Evolutionary conservation across 37 sponge, comb jelly and placozoan genomes (phyloP).

Genomic region (Dysidea cf. avara): DNA sequence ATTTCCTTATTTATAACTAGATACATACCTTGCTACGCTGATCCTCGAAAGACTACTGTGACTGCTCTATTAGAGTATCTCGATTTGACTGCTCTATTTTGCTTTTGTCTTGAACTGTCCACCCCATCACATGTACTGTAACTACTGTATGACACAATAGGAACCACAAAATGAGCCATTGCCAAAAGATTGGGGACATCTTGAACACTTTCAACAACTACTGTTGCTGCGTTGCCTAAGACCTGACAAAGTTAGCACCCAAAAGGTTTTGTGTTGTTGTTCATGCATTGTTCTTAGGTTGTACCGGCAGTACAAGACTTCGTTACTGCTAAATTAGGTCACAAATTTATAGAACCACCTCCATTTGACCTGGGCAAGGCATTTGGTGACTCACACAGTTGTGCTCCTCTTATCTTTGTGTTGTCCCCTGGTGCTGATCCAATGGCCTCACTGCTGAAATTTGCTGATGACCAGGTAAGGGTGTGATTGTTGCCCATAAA

Average conservation of each 20-base stretch:
- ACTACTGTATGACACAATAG: not conserved
- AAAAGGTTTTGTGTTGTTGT: not conserved
- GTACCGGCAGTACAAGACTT: conserved; percentile 95
- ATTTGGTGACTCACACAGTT: conserved; percentile 93
- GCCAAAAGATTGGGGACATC: conserved; percentile 73
- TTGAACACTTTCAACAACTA: conserved; percentile 86
- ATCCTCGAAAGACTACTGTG: no score
- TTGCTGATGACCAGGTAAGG: conserved; percentile 95
- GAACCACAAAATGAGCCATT: conserved; percentile 79
- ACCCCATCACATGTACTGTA: not conserved
- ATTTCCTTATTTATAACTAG: no score
- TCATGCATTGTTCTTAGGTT: conserved; percentile 34
- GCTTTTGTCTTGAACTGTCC: no score
- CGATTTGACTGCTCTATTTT: no score
- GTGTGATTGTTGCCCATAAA: not conserved
- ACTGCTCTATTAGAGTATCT: no score
- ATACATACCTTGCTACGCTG: no score
- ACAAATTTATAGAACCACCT: conserved; percentile 92
- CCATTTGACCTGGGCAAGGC: conserved; percentile 95
- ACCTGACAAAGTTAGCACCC: conserved; percentile 83
- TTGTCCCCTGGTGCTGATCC: conserved; percentile 99
- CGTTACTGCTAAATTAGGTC: conserved; percentile 77
- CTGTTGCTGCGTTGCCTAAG: conserved; percentile 84
- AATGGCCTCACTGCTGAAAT: conserved; percentile 96
- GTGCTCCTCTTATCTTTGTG: conserved; percentile 97